Evolutionary conservation across 2,113 vertebrate genomes (phyloP).

Genomic region (Ondatra zibethicus): DNA sequence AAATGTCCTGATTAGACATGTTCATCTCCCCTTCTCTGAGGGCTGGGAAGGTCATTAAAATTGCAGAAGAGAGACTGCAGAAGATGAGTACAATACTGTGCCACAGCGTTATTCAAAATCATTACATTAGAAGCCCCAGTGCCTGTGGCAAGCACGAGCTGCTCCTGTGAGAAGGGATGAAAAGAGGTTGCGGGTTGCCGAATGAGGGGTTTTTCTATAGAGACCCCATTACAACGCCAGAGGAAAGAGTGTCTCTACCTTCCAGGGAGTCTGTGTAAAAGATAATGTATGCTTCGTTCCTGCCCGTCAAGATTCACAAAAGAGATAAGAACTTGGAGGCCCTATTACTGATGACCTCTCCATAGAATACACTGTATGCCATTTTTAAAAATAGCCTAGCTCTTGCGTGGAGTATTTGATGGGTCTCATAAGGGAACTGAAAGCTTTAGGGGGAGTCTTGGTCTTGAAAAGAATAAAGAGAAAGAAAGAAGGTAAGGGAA

Average conservation of each 20-base stretch:
- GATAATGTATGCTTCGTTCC: slow-evolving; percentile 77
- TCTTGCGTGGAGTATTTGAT: slow-evolving; percentile 64
- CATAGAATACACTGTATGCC: slow-evolving; percentile 70
- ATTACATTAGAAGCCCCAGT: slow-evolving; percentile 43
- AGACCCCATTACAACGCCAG: slow-evolving; percentile 22
- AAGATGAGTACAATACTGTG: neutral
- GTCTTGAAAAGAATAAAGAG: slow-evolving; percentile 14
- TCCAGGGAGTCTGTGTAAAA: slow-evolving; percentile 74
- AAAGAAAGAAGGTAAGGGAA: neutral
- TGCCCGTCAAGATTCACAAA: slow-evolving; percentile 78
- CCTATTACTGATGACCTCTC: slow-evolving; percentile 83
- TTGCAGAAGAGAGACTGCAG: neutral
- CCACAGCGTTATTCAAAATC: slow-evolving; percentile 23
- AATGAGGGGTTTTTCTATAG: neutral
- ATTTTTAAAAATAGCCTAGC: slow-evolving; percentile 79
- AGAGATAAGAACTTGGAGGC: slow-evolving; percentile 75
- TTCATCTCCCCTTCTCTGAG: slow-evolving; percentile 50
- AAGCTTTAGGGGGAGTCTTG: neutral
- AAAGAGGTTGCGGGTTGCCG: neutral
- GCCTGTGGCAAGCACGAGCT: neutral
- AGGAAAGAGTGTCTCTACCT: slow-evolving; percentile 71
- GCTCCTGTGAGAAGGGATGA: neutral
- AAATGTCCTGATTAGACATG: neutral
- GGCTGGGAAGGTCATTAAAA: slow-evolving; percentile 55
- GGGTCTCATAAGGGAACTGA: slow-evolving; percentile 37